Base-by-base conservation (phyloP, 2,113 vertebrate genomes). In the Motacilla alba region DNA sequence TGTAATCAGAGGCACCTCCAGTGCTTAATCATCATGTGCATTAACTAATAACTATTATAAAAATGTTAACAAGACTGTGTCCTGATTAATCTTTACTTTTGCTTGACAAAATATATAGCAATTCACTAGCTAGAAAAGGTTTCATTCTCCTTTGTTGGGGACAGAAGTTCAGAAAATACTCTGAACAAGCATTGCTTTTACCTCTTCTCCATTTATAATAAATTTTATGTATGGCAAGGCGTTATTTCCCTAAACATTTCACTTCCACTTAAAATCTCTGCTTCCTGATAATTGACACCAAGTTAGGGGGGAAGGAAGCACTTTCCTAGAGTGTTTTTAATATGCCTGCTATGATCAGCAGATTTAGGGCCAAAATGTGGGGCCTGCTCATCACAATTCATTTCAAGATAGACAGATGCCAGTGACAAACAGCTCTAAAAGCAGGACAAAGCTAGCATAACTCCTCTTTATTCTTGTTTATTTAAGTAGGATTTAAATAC, bases 41-140 rank as follows among this genome's bases (percentile, higher is more conserved):
- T 91, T 95, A 93, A 89, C 90, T 95, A 91, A 95, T 93, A 95
- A 94, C 75, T 68, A 88, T 92, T 90, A 94, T 74, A 90, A 88
- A 95, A 93, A 80, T 39, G 90, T 93, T 97, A 96, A 90, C 39
- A 85, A 87, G 55, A 50, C 59, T 67, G 52, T 83, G 70, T 77
- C 60, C 55, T 93, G 93, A 95, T 95, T 90, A 94, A 83, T 67
- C 58, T 27, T 66, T 79, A 73, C 74, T 46, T 84, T 83, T 78
- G 19, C 70, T 50, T 81, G 72, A 94, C 46, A 85, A 88, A 86
- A 64, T 43, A 78, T 44, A 44, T 26, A 88, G 62, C 52, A 90
- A 80, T 70, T 77, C 30, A 80, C 46, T 55, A 59, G 59, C 23
- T 88, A 39, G 30, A 68, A 81, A 81, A 28, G 13, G 17, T 24